Base-by-base conservation (phyloP, 2,888 invertebrate species). In the Calephelis perditalis region DNA sequence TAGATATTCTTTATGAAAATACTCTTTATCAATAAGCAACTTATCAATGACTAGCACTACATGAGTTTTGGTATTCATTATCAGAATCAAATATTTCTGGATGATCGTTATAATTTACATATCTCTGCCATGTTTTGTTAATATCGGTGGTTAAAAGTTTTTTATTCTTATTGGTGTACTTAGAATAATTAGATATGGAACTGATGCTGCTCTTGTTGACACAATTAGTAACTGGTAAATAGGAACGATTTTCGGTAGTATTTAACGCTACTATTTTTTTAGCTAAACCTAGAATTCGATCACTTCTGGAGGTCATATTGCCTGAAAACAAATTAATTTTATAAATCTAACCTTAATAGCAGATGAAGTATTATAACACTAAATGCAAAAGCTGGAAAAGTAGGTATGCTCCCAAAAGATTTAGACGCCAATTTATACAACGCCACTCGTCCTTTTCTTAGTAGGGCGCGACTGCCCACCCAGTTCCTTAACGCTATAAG, bases 31-130 rank as follows among this genome's bases (percentile, higher is more conserved):
- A 46, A n/a, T 46, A 46, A n/a, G 12, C 46, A 46, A 46, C n/a
- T 46, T 46, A 46, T 46, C 46, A 46, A 46, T 12, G 46, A 45
- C 45, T n/a, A 45, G 45, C 45, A 45, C n/a, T 11, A 45, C 45
- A 11, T 45, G 45, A 11, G n/a, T 45, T 45, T 45, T 26, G 26
- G 26, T 26, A 26, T 26, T 26, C 26, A 26, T 26, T 26, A 26
- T 26, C 26, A 26, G 3, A 26, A 26, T 26, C 26, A 26, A 26
- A 26, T 26, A 26, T 26, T 45, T 45, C 9, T 45, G 11, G 45
- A 11, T 45, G 45, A 45, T 45, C 45, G 9, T 45, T 45, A 45
- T 8, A 45, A 9, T 45, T 45, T 26, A 26, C 26, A 26, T 26
- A 26, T 4, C 26, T 45, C 3, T 45, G 45, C 45, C 45, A 45